These are phyloP conservation scores for Bucco capensis DNA, from an alignment of 2,113 vertebrate genomes.

Conservation along the genomic window DNA sequence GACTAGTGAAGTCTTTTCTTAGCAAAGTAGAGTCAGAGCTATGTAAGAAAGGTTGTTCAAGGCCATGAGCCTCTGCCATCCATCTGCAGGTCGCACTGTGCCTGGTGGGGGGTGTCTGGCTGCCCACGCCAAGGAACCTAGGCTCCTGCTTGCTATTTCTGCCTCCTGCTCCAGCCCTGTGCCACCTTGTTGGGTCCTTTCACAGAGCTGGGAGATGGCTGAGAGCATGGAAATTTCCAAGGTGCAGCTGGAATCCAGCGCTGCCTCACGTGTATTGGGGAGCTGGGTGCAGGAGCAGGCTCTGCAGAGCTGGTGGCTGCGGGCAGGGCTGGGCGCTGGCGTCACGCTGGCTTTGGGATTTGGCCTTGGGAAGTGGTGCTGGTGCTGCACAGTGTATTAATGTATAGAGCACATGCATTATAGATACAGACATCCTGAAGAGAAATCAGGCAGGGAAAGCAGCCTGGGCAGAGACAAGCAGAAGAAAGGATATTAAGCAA, in stretches of 20 bases:
- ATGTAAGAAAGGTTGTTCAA: neutral
- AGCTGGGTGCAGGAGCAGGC: fast-evolving
- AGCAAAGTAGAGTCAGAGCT: neutral
- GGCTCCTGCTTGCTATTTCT: neutral
- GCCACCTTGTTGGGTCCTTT: neutral
- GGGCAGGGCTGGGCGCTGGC: neutral
- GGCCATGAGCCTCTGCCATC: neutral
- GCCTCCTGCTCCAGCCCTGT: neutral
- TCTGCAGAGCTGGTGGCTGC: neutral
- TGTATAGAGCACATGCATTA: neutral
- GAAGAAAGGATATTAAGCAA: neutral
- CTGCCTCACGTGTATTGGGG: neutral
- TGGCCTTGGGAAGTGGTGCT: neutral
- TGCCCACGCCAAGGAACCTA: fast-evolving
- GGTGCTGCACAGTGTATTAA: neutral
- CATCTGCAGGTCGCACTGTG: neutral
- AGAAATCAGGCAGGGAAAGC: neutral
- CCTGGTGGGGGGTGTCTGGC: neutral
- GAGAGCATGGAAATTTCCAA: conserved; percentile 37
- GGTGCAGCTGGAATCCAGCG: neutral
- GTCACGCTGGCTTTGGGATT: neutral
- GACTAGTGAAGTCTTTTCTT: neutral
- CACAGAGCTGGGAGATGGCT: neutral
- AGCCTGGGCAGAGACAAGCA: neutral
- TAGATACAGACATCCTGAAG: neutral